Base-by-base conservation (phyloP, 1,140 invertebrate species). In the Macrobrachium rosenbergii region DNA sequence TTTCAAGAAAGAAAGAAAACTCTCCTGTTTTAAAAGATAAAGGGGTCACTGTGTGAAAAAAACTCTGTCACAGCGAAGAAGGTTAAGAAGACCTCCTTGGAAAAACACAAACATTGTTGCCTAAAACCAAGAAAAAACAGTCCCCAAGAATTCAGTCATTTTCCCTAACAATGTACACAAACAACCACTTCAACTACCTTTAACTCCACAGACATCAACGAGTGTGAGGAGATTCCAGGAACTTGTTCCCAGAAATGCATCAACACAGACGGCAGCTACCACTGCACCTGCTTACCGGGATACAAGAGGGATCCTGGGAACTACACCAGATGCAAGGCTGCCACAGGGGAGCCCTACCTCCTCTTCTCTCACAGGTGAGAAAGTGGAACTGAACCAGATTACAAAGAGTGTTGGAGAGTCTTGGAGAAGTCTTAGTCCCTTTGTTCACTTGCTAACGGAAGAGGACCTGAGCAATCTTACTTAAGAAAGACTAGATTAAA, bases 161-260 rank as follows among this genome's bases (percentile, higher is more conserved):
- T n/a, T 45, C 21, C 52, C n/a, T 23, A 52, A 43, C 10, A 79
- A 0, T 60, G 16, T 23, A n/a, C 58, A 23, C 21, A 69, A 16
- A 37, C 43, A n/a, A 52, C 21, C 72, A 11, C n/a, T 21, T 52
- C 8, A 17, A 21, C 67, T 67, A 6, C 17, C 67, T 6, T 67
- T 19, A 19, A 23, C 12, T 96, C 95, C 92, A 91, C 92, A 89
- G 97, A 98, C 91, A 93, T 97, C 5, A 93, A 97, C 90, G 96
- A 97, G 92, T 98, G 97, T 91, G 87, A 91, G 43, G 91, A 90
- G 72, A 96, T 97, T 92, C 76, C 90, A 28, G 84, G 93, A 88
- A 95, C 95, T 17, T 99, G 98, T 91, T 95, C 95, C 64, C 98
- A 99, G 91, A 91, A 92, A 37, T 99, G 98, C 92, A 93, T 94